Evolutionary conservation across 2,113 vertebrate genomes (phyloP).

Genomic region (Lophura nycthemera): DNA sequence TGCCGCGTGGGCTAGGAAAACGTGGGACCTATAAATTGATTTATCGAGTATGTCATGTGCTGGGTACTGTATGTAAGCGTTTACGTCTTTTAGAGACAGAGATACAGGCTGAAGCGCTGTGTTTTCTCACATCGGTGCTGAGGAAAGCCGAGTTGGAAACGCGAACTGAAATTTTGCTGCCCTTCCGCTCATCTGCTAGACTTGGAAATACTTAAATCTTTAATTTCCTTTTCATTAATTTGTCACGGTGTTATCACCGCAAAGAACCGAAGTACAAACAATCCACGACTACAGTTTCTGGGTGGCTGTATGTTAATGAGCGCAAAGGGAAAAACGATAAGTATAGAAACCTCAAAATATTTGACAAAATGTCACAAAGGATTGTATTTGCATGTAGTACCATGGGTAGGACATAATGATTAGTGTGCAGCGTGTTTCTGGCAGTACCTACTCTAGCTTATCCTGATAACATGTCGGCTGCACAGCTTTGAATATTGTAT

Average conservation of each 20-base stretch:
- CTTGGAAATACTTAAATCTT: constrained; percentile 67
- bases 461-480: constrained; percentile 82
- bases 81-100: too few species aligned
- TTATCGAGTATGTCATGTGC: constrained; percentile 59
- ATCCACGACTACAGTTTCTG: constrained; percentile 17
- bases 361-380: constrained; percentile 87
- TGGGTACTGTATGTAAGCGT: too few species aligned
- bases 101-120: too few species aligned
- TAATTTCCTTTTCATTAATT: constrained; percentile 75
- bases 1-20: constrained; percentile 44
- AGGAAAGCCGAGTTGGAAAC: too few species aligned
- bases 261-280: constrained; percentile 58
- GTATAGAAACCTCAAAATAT: constrained; percentile 80
- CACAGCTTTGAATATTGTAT: constrained; percentile 85
- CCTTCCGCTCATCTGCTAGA: constrained; percentile 25
- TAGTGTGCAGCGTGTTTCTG: constrained; percentile 78
- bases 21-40: constrained; percentile 68
- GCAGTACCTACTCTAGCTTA: constrained; percentile 78
- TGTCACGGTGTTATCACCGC: constrained; percentile 51
- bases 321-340: constrained; percentile 67
- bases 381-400: constrained; percentile 85
- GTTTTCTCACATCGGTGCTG: too few species aligned
- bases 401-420: constrained; percentile 81
- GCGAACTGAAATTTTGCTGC: too few species aligned
- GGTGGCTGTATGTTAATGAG: constrained; percentile 73